Base-by-base conservation (phyloP, 2,113 vertebrate species). In the Tricholaema leucomelas region DNA sequence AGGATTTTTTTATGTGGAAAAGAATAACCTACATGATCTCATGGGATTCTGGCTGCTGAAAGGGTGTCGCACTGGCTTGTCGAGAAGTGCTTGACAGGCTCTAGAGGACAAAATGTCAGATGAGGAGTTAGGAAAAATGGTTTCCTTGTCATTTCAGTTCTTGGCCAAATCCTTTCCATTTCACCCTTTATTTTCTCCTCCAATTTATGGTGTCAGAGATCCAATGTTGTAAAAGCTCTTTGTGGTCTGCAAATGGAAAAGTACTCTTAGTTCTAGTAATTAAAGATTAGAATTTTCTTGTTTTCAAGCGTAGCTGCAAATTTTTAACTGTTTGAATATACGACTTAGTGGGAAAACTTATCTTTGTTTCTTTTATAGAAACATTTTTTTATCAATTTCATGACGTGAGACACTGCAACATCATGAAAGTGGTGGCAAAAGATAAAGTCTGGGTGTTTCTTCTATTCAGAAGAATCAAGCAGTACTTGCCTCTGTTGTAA, bases 171-270 rank as follows among this genome's bases (percentile, higher is more conserved):
- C 61, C 65, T n/a, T 92, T 89, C 60, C 27, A 20, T 74, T 93
- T 81, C 56, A 85, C n/a, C 73, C 14, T 8, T 91, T 87, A 48
- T 82, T 91, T 95, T 66, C 44, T 77, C 33, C 48, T 71, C 19
- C 38, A 8, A 1, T 85, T 90, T 70, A 77, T 76, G 74, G 59
- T 1, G 0, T 12, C 70, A 56, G 70, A 78, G 78, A 66, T 81
- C 36, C 71, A 88, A 4, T 85, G 60, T n/a, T 85, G 64, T 91
- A 63, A 94, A 82, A 95, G 78, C 59, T 93, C 36, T 90, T 79
- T 88, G 70, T 91, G 74, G 50, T 92, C 87, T 91, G 52, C 44
- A 67, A 79, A n/a, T 89, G 92, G 78, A 92, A 92, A 91, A 93
- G 27, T 76, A 64, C 71, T 85, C 15, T 44, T 88, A 36, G 73